These are phyloP conservation scores for Tupaia chinensis DNA, from an alignment of 2,113 vertebrate species.

Conservation along the genomic window DNA sequence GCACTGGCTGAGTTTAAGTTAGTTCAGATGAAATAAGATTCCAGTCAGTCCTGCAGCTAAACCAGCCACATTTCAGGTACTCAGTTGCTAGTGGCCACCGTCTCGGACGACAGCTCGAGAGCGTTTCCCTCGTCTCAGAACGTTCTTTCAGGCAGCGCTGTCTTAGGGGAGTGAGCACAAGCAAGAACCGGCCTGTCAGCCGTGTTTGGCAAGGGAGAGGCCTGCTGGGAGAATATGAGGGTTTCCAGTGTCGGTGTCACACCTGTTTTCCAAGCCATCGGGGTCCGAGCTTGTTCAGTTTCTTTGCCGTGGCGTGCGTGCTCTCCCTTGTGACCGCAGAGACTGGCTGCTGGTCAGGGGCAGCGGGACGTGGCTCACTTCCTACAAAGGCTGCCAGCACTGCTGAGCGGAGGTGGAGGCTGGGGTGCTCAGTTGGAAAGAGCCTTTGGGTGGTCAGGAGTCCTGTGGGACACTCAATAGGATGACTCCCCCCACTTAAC, in stretches of 20 bases:
- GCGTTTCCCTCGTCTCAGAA: accelerated
- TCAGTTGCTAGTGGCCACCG: not conserved
- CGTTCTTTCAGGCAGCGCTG: not conserved
- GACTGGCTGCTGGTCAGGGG: not conserved
- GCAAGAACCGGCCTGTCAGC: accelerated
- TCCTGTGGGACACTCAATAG: not conserved
- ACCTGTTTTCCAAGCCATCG: too few species aligned
- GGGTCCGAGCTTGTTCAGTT: not conserved
- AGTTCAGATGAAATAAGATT: not conserved
- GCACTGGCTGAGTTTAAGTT: not conserved
- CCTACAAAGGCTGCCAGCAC: not conserved
- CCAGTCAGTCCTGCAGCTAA: not conserved
- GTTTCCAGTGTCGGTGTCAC: not conserved
- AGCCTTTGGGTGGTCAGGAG: not conserved
- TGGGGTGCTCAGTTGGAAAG: not conserved
- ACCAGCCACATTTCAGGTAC: not conserved
- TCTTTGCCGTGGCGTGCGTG: not conserved
- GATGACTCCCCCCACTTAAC: accelerated
- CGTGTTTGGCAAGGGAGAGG: not conserved
- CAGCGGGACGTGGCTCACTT: not conserved
- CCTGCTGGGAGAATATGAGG: accelerated
- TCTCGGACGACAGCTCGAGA: accelerated
- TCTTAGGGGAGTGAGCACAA: too few species aligned
- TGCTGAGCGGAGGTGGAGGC: not conserved
- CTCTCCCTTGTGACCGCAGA: not conserved